phyloP scores from a whole-genome alignment of 2,797 vertebrate genomes.

The Chelon labrosus region DNA sequence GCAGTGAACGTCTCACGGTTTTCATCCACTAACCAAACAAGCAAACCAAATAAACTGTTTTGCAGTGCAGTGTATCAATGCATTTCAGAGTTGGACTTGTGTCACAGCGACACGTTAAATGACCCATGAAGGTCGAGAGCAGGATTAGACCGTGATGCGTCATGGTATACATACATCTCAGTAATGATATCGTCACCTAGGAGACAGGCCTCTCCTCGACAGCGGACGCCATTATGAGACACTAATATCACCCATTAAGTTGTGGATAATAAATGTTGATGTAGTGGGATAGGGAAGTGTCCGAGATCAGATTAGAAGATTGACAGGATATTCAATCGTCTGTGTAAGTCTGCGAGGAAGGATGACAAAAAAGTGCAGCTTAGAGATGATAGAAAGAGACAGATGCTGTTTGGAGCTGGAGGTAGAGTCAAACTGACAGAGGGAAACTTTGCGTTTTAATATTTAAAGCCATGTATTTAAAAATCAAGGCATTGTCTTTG shows the following conservation, averaged over 20 bases:
- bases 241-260: constrained; percentile 18
- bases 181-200: constrained; percentile 36
- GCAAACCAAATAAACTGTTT: constrained; percentile 25
- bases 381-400: constrained; percentile 24
- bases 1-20: constrained; percentile 10
- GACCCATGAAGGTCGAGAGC: constrained; percentile 45
- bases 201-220: constrained; percentile 34
- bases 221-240: constrained; percentile 18
- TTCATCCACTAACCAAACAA: constrained; percentile 28
- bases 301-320: constrained; percentile 26
- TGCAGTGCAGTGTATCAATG: neutral
- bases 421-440: constrained; percentile 16
- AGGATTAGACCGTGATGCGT: constrained; percentile 36
- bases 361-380: constrained; percentile 7
- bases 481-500: neutral
- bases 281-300: neutral
- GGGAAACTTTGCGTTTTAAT: constrained; percentile 1
- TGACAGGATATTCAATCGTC: constrained; percentile 21
- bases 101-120: neutral
- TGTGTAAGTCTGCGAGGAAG: constrained; percentile 11
- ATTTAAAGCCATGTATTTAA: constrained; percentile 2
- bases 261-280: constrained; percentile 2
- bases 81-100: constrained; percentile 7
- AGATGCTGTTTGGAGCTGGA: constrained; percentile 15
- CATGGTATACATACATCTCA: constrained; percentile 32